A percentile compares a stretch with the other conserved stretches of the same genome.
These are phyloP conservation scores for Paragorgia papillata DNA, from an alignment of 92 coral and sea anemone species.

Conservation along the genomic window DNA sequence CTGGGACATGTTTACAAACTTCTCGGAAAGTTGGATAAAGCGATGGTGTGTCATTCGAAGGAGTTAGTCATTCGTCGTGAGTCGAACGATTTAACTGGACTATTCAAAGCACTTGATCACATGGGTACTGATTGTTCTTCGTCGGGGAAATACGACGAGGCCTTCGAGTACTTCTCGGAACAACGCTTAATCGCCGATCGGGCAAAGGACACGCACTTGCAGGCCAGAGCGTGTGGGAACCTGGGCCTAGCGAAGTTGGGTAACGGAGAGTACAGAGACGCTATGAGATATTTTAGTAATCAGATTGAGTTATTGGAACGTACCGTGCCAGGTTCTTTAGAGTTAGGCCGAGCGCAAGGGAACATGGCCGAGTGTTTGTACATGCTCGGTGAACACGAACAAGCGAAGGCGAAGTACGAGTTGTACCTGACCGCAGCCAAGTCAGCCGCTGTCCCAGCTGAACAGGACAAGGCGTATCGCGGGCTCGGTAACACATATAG, in stretches of 20 bases:
- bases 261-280: constrained; percentile 73
- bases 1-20: constrained; percentile 84
- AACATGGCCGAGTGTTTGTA: constrained; percentile 87
- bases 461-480: constrained; percentile 98
- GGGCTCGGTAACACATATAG: constrained; percentile 93
- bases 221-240: constrained; percentile 78
- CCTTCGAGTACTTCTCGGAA: constrained; percentile 76
- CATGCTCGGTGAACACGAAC: constrained; percentile 75
- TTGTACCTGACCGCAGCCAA: constrained; percentile 85
- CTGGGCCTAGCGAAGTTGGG: constrained; percentile 80
- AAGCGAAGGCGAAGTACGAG: constrained; percentile 74
- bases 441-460: constrained; percentile 76
- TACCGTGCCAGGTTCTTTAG: constrained; percentile 71
- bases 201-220: constrained; percentile 66
- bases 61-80: constrained; percentile 74
- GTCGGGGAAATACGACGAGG: constrained; percentile 69
- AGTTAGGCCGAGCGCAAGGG: constrained; percentile 92
- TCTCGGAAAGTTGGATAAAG: constrained; percentile 77
- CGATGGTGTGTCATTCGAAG: constrained; percentile 71
- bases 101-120: constrained; percentile 82
- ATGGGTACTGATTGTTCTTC: constrained; percentile 73
- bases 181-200: constrained; percentile 81
- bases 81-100: constrained; percentile 61
- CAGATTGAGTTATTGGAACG: constrained; percentile 81
- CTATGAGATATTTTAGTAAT: constrained; percentile 78